Base-by-base conservation (phyloP, 30 jellyfish, hydroid and myxozoan species). In the Turritopsis dohrnii region DNA sequence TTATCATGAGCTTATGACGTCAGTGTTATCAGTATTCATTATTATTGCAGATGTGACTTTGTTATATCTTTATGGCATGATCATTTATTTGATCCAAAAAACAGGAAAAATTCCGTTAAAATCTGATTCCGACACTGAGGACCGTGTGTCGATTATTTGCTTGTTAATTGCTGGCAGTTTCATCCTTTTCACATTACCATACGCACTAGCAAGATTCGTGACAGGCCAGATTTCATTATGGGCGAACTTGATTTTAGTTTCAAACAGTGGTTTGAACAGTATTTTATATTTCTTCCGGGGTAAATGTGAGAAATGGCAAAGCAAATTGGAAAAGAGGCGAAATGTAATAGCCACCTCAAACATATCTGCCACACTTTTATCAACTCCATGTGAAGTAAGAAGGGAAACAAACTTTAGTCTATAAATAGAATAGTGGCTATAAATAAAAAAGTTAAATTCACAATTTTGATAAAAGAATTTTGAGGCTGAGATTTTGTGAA, bases 261-360 rank as follows among this genome's bases (percentile, higher is more conserved):
- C 79, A 21, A 79, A 79, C 52, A 29, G 80, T 52, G 85, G 85
- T 8, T 5, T 79, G 79, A 79, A 79, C 79, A 31, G 79, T 79
- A 79, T 79, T 29, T 25, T 79, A 16, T 79, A 79, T 79, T 79
- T 79, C 83, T 79, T 79, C 25, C 85, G 85, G 26, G 79, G 79
- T 21, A 8, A 25, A 22, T 79, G 76, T 29, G 85, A 79, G 52
- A 41, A 41, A 13, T 3, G 60, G 13, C 60, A 41, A 41, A 52
- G 53, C 20, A 21, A 31, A 21, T 31, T 75, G 77, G 21, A 75
- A 0, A 31, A 75, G 83, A 26, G 21, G 60, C 7, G 28, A 8
- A 16, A 28, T 16, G 60, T 0, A 1, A 18, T 60, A 9, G 66
- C 21, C 28, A 26, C 65, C 25, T n/a, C 77, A 69, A 23, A 16